phyloP scores from a whole-genome alignment of 2,113 vertebrate genomes.

The Platysteira castanea region DNA sequence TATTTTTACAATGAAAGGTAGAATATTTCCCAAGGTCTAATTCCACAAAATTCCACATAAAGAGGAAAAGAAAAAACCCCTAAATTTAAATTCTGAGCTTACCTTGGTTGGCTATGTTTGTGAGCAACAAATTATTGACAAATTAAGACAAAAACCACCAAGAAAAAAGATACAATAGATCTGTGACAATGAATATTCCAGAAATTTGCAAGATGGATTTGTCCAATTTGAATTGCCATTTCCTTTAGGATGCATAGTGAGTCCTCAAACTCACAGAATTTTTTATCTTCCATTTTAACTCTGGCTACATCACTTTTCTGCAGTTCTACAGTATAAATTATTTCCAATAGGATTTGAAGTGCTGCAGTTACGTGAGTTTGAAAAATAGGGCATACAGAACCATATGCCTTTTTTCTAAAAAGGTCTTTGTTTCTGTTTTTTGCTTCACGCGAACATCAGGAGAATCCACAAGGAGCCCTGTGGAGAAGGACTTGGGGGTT shows the following conservation, averaged over 20 bases:
- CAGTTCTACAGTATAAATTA: neutral
- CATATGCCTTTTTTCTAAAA: neutral
- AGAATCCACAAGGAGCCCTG: neutral
- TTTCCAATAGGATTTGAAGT: neutral
- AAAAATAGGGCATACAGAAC: neutral
- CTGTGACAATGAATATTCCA: neutral
- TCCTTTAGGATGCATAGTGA: neutral
- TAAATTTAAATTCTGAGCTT: neutral
- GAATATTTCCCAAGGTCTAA: slow-evolving; percentile 32
- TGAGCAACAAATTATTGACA: neutral
- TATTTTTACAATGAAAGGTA: slow-evolving; percentile 9
- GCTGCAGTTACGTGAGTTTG: neutral
- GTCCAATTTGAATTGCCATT: neutral
- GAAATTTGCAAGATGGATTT: slow-evolving; percentile 16
- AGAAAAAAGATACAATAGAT: slow-evolving; percentile 11
- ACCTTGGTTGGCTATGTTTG: neutral
- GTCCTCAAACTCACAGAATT: neutral
- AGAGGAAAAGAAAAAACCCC: neutral
- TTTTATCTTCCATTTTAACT: neutral
- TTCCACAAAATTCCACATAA: slow-evolving; percentile 20
- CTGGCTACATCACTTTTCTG: neutral
- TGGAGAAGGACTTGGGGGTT: neutral
- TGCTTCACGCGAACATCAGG: neutral
- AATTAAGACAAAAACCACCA: neutral
- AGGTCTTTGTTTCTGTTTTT: neutral